Evolutionary conservation across 2,113 vertebrate species (phyloP), one percentile per base, ranked within the genome.

Genomic region (Myotis yumanensis): DNA sequence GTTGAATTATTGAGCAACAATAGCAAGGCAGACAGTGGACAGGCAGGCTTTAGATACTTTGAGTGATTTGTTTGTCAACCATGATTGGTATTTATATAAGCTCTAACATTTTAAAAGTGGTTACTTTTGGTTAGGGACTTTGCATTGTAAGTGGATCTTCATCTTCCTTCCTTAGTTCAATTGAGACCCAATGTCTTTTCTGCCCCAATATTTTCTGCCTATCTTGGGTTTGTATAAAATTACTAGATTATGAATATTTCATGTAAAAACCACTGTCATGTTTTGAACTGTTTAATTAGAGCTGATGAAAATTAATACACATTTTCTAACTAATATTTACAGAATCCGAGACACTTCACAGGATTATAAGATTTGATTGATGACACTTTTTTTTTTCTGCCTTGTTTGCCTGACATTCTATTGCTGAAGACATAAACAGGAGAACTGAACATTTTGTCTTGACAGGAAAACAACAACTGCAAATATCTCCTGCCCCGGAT

Each of bases 261-360:
- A n/a, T 69, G 59, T 84, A 62, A 95, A 96, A 94, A 80, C 40
- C 80, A 89, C 85, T 85, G 66, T 51, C 48, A 86, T 96, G 35
- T 92, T 96, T 96, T 97, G 71, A 97, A 64, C 14, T 89, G 62
- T 66, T 91, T 95, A 97, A 89, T 96, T 96, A 87, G 69, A 96
- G 52, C 1, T 46, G 71, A 84, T 10, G 35, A 40, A 97, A 96
- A 95, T 95, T 82, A 95, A 93, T 91, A 71, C 16, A 86, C 23
- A 43, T 73, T 86, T 87, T 96, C 90, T 88, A 76, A 48, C 52
- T 93, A 57, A 77, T 43, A 90, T 96, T 97, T 97, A 86, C 57
- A 57, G 94, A 96, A 79, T 96, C 68, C 30, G 92, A 83, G 92
- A 43, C 14, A 52, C 64, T n/a, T 96, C 37, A 71, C 30, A 80